Base-by-base conservation (phyloP, 1,140 invertebrate species). In the Drosophila varians region DNA sequence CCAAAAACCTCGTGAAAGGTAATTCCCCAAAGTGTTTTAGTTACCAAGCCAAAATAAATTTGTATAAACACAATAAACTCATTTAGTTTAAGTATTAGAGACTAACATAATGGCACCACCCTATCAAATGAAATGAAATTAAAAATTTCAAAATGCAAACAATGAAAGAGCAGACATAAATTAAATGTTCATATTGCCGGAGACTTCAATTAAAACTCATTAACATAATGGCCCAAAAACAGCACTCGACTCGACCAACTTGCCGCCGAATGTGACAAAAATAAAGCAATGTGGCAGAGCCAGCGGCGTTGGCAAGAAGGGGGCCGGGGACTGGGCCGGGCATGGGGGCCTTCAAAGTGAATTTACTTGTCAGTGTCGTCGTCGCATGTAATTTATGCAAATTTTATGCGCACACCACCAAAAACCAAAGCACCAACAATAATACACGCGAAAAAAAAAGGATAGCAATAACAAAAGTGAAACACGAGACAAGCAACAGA, bases 311-410 rank as follows among this genome's bases (percentile, higher is more conserved):
- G 43, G 18, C 1, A 3, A 11, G 3, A 19, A 11, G 8, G 11
- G 4, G 11, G 31, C 7, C 3, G 8, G 11, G 55, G 4, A n/a
- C n/a, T n/a, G n/a, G 9, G 18, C 25, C 0, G 45, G 54, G 45
- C 19, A 34, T 4, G 21, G 51, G 51, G 51, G 62, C 60, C 38
- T 52, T 66, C 61, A 53, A 68, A 53, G 64, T 53, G 38, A 68
- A 68, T 68, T 68, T 68, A 68, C 64, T 68, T 68, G 65, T 68
- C 61, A 55, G 47, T 69, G 61, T 69, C 21, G 61, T 69, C 61
- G 42, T 55, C 61, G 65, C 61, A 26, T 79, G 77, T 83, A 83
- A 83, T 83, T 83, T 83, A 83, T 83, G 78, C 78, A 83, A 83
- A 83, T 83, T 83, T 78, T 74, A 83, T 83, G 78, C 78, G 68